Percentiles rank a stretch among this genome's conserved stretches.
Conservation (phyloP, 2,113 vertebrate genomes). For the Cromileptes altivelis region DNA sequence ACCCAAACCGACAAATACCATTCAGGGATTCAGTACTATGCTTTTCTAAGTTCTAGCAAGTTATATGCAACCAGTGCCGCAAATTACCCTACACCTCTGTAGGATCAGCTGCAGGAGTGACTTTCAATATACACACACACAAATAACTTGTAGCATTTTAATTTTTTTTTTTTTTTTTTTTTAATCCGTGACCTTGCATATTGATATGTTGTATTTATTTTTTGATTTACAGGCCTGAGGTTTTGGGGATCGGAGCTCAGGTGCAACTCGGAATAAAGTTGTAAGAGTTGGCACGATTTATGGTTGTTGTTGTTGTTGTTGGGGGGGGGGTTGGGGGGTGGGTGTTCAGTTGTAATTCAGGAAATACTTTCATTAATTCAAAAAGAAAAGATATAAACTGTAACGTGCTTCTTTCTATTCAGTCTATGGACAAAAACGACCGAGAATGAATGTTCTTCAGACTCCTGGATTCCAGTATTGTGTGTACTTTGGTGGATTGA, state of each 20-base stretch:
- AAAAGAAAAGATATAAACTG: slow-evolving; percentile 71
- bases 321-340: neutral
- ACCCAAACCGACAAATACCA: slow-evolving; percentile 74
- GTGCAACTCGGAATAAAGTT: slow-evolving; percentile 69
- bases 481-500: slow-evolving; percentile 70
- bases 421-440: slow-evolving; percentile 73
- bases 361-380: slow-evolving; percentile 73
- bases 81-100: slow-evolving; percentile 75
- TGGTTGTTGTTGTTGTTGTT: slow-evolving; percentile 50
- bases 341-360: slow-evolving; percentile 72
- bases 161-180: slow-evolving; percentile 42
- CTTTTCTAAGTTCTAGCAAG: slow-evolving; percentile 84
- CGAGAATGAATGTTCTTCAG: slow-evolving; percentile 78
- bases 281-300: slow-evolving; percentile 54
- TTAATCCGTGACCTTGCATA: slow-evolving; percentile 73
- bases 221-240: slow-evolving; percentile 77
- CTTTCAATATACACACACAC: slow-evolving; percentile 71
- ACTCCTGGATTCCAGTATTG: slow-evolving; percentile 71
- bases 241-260: slow-evolving; percentile 71
- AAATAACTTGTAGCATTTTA: slow-evolving; percentile 83
- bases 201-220: slow-evolving; percentile 83
- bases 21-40: slow-evolving; percentile 89
- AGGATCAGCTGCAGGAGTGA: slow-evolving; percentile 79
- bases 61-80: slow-evolving; percentile 86
- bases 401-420: slow-evolving; percentile 75